These are phyloP conservation scores for Drosophila obscura DNA, from an alignment of 1,140 invertebrate species.

Conservation along the genomic window DNA sequence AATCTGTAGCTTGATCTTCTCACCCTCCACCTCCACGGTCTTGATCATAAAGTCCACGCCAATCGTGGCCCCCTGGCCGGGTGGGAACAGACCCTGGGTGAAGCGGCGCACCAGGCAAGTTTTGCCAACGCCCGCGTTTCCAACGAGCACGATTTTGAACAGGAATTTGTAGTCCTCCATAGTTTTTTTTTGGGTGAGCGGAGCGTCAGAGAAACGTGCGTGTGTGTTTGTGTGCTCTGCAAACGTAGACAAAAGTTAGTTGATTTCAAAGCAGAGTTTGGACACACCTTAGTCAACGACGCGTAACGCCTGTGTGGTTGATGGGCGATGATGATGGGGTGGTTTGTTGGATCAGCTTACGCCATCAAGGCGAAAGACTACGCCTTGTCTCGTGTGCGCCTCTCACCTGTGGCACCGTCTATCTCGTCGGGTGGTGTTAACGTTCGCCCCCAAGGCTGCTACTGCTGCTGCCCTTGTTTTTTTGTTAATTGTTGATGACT, in stretches of 20 bases:
- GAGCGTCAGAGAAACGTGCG: too few relatives aligned
- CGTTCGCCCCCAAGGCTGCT: constrained; percentile 40
- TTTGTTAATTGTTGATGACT: constrained; percentile 62
- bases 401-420: constrained; percentile 62
- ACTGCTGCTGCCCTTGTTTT: constrained; percentile 20
- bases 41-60: constrained; percentile 99
- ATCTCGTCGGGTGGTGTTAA: constrained; percentile 31
- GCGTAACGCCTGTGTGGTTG: constrained; percentile 53
- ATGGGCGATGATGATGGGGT: constrained; percentile 24
- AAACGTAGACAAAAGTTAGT: constrained; percentile 40
- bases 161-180: constrained; percentile 99
- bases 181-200: constrained; percentile 9
- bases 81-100: constrained; percentile 96
- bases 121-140: constrained; percentile 97
- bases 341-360: constrained; percentile 54
- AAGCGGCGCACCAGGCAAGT: constrained; percentile 96
- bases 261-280: constrained; percentile 33
- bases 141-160: constrained; percentile 98
- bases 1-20: constrained; percentile 99
- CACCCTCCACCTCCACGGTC: constrained; percentile 98
- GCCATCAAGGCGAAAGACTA: constrained; percentile 44
- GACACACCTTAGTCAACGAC: constrained; percentile 76
- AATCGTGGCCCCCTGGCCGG: constrained; percentile 98
- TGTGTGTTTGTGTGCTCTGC: constrained; percentile 18
- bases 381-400: constrained; percentile 38